Conservation (phyloP, 2,113 vertebrate genomes). For the Corydoras maculifer region DNA sequence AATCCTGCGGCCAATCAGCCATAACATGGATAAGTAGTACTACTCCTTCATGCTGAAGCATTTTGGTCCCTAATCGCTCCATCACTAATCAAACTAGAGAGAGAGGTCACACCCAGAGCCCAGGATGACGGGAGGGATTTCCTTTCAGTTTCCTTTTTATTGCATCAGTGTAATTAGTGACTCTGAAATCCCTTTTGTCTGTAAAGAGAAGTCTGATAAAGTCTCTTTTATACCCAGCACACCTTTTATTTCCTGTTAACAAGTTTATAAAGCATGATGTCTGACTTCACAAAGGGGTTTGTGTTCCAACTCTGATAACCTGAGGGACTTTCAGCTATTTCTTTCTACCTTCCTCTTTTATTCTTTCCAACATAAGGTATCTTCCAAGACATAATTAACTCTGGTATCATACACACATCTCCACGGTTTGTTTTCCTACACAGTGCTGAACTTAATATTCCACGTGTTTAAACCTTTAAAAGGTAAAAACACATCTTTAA, state of each 20-base stretch:
- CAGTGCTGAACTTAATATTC: not conserved
- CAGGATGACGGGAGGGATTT: slow-evolving; percentile 44
- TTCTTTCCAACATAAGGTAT: slow-evolving; percentile 47
- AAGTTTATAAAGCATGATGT: slow-evolving; percentile 51
- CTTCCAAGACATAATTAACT: slow-evolving; percentile 64
- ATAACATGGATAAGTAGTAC: no score
- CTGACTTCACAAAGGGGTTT: slow-evolving; percentile 37
- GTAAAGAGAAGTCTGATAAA: slow-evolving; percentile 53
- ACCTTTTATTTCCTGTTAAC: slow-evolving; percentile 63
- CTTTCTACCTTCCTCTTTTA: slow-evolving; percentile 18
- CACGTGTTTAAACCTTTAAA: slow-evolving; percentile 3
- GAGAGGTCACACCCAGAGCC: slow-evolving; percentile 33
- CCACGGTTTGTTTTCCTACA: slow-evolving; percentile 27
- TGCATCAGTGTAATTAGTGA: slow-evolving; percentile 59
- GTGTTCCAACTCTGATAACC: slow-evolving; percentile 55
- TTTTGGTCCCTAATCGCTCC: slow-evolving; percentile 41
- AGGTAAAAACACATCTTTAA: not conserved
- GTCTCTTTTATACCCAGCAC: slow-evolving; percentile 55
- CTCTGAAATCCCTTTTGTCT: slow-evolving; percentile 61
- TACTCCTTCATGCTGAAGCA: not conserved
- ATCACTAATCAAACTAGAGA: slow-evolving; percentile 41
- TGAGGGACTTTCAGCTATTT: slow-evolving; percentile 14
- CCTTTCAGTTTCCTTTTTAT: slow-evolving; percentile 52
- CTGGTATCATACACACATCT: slow-evolving; percentile 54
- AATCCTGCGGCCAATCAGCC: no score